A percentile compares a stretch with the other conserved stretches of the same genome.
Conservation (phyloP, 2,797 vertebrate genomes). For the Potorous gilbertii region DNA sequence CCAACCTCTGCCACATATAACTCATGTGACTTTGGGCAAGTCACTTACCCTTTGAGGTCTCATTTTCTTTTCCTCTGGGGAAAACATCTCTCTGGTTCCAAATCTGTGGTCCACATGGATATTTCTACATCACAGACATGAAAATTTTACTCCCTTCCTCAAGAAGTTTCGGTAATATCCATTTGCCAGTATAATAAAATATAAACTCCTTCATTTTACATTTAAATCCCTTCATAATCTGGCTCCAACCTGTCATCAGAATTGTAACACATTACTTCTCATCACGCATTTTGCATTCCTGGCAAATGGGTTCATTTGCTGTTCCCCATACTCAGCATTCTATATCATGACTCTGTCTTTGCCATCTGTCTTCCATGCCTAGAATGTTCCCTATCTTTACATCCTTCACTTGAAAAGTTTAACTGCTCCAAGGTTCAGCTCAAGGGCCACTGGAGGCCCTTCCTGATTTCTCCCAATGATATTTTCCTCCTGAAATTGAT, state of each 20-base stretch:
- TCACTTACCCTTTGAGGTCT: background rate
- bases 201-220: background rate
- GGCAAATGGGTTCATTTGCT: background rate
- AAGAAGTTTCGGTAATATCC: background rate
- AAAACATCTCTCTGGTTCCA: background rate
- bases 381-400: background rate
- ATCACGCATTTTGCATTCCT: background rate
- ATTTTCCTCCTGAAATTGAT: background rate
- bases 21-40: background rate
- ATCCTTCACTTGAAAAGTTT: background rate
- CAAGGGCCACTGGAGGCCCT: background rate
- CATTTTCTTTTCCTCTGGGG: background rate
- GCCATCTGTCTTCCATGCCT: background rate
- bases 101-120: background rate
- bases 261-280: background rate
- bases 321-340: background rate
- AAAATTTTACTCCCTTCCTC: background rate
- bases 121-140: background rate
- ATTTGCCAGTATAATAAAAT: background rate
- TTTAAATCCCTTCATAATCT: background rate
- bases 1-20: background rate
- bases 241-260: background rate
- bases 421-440: background rate
- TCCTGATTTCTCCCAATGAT: background rate
- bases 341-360: background rate